Evolutionary conservation across 2,888 invertebrate species (phyloP), one percentile per base, ranked within the genome.

Genomic region (Nudaria mundana): DNA sequence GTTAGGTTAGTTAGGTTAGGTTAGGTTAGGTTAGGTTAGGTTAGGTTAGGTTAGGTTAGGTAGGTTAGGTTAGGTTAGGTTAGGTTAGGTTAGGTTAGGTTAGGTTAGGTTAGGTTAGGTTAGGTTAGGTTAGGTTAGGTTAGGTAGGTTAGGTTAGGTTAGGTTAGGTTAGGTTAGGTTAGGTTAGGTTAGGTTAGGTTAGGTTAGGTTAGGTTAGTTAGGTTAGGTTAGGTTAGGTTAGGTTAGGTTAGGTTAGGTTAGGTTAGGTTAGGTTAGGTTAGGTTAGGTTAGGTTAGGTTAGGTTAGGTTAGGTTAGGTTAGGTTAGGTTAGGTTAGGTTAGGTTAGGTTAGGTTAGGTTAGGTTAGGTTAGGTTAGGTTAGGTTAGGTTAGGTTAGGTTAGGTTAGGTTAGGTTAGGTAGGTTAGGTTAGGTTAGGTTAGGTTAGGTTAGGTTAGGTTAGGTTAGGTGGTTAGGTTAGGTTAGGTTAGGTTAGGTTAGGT

Each of bases 91-190:
- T 47, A 42, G 47, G 47, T 47, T 47, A 42, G 47, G 41, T 46
- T 44, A 40, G 48, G 48, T 48, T 48, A 44, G 48, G 48, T 48
- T 44, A 48, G 44, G 46, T 46, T 40, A 40, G 37, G 39, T 37
- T 43, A 40, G 40, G 40, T 47, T 47, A 40, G 40, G 43, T 43
- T 45, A 42, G 47, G 37, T 43, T 43, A 37, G 37, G 47, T 43
- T 43, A 37, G 42, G 42, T 22, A 25, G 13, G 22, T 10, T 10
- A 49, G 48, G 49, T 49, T 49, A 49, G 52, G 52, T 49, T 52
- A 48, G 52, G 48, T 52, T 48, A 50, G 52, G 49, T 47, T 43
- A 45, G 44, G 49, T 46, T 49, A 49, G 47, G 43, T 49, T 49
- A 53, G 49, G 49, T 49, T 49, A 24, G 24, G 37, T 41, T 41